These are phyloP conservation scores for Cyclura pinguis DNA, from an alignment of 2,797 vertebrate genomes.

Conservation along the genomic window DNA sequence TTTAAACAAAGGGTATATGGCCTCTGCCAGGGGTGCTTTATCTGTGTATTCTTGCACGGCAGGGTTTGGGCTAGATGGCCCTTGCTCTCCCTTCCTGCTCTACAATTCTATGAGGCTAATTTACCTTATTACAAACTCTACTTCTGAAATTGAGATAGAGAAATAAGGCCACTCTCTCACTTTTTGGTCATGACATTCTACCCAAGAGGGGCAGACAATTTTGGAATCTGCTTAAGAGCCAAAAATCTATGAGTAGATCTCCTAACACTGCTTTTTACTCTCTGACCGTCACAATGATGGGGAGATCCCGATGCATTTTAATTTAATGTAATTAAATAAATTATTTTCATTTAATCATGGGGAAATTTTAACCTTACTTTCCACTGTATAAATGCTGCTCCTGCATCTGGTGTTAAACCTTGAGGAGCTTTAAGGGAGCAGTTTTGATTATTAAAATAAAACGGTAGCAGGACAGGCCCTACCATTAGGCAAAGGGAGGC, in stretches of 20 bases:
- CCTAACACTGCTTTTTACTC: neutral
- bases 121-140: neutral
- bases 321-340: no score
- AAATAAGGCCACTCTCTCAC: neutral
- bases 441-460: neutral
- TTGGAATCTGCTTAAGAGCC: neutral
- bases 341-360: neutral
- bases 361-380: neutral
- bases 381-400: neutral
- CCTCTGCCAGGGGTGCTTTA: no score
- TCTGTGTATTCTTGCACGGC: no score
- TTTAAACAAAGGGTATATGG: no score
- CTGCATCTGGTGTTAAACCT: neutral
- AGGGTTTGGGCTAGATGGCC: no score
- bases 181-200: neutral
- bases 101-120: neutral
- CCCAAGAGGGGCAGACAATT: neutral
- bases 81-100: no score
- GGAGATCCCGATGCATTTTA: no score
- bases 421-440: neutral
- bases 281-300: neutral
- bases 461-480: neutral
- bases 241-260: neutral
- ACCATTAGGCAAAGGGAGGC: neutral
- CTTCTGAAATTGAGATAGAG: neutral